phyloP scores from a whole-genome alignment of 2,797 vertebrate species.

The Pseudochaenichthys georgianus region DNA sequence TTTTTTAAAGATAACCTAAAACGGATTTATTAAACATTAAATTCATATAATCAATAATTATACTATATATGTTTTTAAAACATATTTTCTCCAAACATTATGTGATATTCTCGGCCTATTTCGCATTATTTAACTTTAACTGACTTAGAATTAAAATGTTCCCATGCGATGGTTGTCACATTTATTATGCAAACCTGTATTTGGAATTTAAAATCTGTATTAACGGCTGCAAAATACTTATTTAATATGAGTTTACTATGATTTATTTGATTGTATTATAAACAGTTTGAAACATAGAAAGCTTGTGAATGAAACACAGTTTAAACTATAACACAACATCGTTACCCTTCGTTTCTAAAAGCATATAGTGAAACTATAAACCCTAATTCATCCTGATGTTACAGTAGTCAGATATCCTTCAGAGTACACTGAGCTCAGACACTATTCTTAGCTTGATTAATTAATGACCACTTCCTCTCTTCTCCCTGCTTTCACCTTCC shows the following conservation, averaged over 20 bases:
- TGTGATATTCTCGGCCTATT: neutral
- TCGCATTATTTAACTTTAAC: neutral
- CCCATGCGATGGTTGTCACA: neutral
- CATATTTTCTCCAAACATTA: no score
- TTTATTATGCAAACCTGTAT: neutral
- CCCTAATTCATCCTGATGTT: neutral
- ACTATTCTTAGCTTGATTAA: slow-evolving; percentile 33
- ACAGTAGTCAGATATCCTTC: neutral
- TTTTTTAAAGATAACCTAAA: neutral
- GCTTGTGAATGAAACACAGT: neutral
- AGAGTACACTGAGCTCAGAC: slow-evolving; percentile 20
- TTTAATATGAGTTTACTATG: neutral
- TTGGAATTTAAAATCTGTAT: neutral
- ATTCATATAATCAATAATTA: no score
- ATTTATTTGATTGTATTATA: neutral
- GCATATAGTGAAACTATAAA: neutral
- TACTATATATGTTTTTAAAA: no score
- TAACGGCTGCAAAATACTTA: neutral
- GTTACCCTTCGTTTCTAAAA: neutral
- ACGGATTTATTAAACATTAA: neutral
- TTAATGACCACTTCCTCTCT: slow-evolving; percentile 2
- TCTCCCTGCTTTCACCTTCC: slow-evolving; percentile 7
- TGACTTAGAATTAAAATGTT: neutral
- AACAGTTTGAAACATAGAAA: neutral
- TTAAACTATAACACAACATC: no score